Conservation (phyloP, 2,888 invertebrate species). For the Barypeithes pellucidus region DNA sequence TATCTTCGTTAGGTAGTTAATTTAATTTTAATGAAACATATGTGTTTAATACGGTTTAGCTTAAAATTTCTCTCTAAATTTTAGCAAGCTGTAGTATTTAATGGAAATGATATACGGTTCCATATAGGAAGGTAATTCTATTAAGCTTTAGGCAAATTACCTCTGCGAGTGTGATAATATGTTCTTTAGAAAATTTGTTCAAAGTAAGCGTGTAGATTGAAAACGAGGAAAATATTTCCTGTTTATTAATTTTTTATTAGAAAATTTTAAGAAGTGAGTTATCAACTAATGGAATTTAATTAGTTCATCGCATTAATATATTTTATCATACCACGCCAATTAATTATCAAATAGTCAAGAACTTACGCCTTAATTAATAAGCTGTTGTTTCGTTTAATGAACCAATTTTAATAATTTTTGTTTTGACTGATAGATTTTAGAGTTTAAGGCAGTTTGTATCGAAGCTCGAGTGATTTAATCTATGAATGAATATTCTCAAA, state of each 20-base stretch:
- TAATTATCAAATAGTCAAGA: too few species aligned
- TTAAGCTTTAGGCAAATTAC: constrained; percentile 12
- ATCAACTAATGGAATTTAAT: too few species aligned
- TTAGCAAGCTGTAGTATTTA: background rate
- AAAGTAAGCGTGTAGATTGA: background rate
- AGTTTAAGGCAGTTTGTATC: too few species aligned
- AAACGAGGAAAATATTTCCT: background rate
- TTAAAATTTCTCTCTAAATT: constrained; percentile 12
- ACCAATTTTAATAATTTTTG: too few species aligned
- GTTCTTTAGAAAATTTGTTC: background rate
- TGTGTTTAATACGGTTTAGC: constrained; percentile 13
- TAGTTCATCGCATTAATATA: too few species aligned
- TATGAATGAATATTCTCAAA: too few species aligned
- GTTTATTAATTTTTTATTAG: background rate
- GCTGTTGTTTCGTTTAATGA: too few species aligned
- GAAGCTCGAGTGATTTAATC: too few species aligned
- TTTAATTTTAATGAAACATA: background rate
- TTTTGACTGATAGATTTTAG: too few species aligned
- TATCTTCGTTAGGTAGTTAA: background rate
- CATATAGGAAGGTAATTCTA: constrained; percentile 5
- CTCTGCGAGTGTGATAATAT: constrained; percentile 14
- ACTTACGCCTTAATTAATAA: too few species aligned
- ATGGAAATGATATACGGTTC: constrained; percentile 13
- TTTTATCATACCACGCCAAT: too few species aligned
- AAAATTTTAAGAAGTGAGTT: background rate